Conservation (phyloP, 2,113 vertebrate species). For the Carollia perspicillata region DNA sequence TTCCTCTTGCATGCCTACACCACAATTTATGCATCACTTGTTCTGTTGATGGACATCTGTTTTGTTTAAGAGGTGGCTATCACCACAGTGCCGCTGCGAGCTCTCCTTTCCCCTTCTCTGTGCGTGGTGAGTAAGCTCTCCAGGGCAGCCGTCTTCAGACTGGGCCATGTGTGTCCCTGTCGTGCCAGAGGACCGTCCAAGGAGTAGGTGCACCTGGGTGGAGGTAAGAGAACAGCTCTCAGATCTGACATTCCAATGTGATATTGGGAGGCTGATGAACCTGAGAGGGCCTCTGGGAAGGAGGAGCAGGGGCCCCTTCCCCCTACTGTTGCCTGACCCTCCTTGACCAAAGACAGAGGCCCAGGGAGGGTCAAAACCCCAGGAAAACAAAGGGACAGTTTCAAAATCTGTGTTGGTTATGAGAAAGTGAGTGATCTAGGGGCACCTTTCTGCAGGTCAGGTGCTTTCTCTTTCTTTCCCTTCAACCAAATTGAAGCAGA, state of each 20-base stretch:
- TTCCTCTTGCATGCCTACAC: background rate
- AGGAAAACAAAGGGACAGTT: background rate
- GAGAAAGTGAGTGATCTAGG: background rate
- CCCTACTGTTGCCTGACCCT: background rate
- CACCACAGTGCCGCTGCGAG: background rate
- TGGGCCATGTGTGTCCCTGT: background rate
- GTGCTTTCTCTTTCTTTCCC: background rate
- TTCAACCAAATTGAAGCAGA: background rate
- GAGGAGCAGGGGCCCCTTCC: background rate
- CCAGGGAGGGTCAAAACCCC: background rate
- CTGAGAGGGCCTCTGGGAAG: background rate
- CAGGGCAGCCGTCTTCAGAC: background rate
- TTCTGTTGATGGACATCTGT: background rate
- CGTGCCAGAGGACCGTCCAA: background rate
- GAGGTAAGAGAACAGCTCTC: background rate
- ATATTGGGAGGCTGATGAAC: background rate
- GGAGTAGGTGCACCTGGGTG: background rate
- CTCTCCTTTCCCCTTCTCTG: background rate
- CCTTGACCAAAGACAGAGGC: background rate
- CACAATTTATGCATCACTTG: background rate
- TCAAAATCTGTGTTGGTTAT: background rate
- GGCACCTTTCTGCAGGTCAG: background rate
- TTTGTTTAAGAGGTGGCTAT: background rate
- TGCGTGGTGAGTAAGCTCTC: background rate
- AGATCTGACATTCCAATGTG: background rate